Evolutionary conservation across 2,113 vertebrate genomes (phyloP).

Genomic region (Callocephalon fimbriatum): DNA sequence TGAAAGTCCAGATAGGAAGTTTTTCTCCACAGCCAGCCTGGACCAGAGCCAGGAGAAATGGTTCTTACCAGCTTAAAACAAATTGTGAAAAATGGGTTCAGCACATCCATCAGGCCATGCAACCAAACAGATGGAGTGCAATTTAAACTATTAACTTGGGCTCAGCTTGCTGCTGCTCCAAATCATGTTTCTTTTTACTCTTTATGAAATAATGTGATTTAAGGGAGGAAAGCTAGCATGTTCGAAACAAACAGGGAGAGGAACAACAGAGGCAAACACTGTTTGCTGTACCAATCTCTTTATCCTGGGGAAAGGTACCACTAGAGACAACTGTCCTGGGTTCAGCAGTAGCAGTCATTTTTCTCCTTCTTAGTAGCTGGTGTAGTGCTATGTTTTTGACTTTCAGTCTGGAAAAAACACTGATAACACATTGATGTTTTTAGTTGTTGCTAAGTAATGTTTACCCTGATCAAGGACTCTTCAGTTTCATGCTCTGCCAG

Average conservation of each 20-base stretch:
- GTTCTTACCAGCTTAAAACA: conserved; percentile 76
- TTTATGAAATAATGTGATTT: conserved; percentile 72
- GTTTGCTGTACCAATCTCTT: conserved; percentile 24
- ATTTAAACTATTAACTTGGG: conserved; percentile 78
- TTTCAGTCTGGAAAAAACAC: neutral
- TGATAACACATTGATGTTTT: neutral
- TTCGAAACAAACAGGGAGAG: neutral
- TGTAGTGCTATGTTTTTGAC: neutral
- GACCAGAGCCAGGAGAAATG: conserved; percentile 61
- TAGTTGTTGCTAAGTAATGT: neutral
- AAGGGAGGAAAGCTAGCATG: neutral
- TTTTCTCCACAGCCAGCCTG: conserved; percentile 58
- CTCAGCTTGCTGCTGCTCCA: conserved; percentile 71
- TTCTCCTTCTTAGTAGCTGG: neutral
- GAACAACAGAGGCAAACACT: conserved; percentile 23
- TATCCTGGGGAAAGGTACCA: neutral
- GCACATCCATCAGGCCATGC: conserved; percentile 72
- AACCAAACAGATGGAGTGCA: conserved; percentile 78
- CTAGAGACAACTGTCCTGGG: neutral
- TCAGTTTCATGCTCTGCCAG: neutral
- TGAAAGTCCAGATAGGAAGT: conserved; percentile 39
- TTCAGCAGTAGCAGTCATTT: neutral
- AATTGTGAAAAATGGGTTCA: conserved; percentile 79
- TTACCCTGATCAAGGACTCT: neutral
- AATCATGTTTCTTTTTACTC: conserved; percentile 75